Base-by-base conservation (phyloP, 2,888 invertebrate species). In the Drosophila eohydei region DNA sequence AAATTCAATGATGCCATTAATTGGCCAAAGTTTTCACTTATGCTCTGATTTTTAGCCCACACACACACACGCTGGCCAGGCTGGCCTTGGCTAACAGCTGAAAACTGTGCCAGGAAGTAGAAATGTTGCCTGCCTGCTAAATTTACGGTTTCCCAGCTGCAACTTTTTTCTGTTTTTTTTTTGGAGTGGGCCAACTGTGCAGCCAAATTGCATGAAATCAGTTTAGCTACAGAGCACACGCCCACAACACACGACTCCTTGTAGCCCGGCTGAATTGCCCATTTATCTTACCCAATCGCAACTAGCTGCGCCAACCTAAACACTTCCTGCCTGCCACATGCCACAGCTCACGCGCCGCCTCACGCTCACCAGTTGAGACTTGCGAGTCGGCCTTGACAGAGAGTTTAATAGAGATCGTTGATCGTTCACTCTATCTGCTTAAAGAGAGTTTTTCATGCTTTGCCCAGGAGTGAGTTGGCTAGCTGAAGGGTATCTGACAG, bases 1-100 rank as follows among this genome's bases (percentile, higher is more conserved):
- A 90, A 89, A 88, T 90, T 90, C 90, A 86, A 90, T 90, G 87
- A 90, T 90, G 88, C 89, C 88, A 90, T 88, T 88, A 88, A 88
- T 88, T 88, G 87, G 89, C 90, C 90, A 90, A 84, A 88, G 87
- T 88, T 88, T 86, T 90, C 90, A 90, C 89, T 89, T 86, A 89
- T 88, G 86, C 71, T 88, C 89, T 83, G 89, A 89, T 89, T 84
- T 84, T 88, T 81, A 71, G 75, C 78, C 58, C 41, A 60, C 28
- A 50, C 66, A 55, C 44, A 60, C 59, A 52, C 32, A 51, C 21
- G 21, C 21, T 21, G 21, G 21, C 21, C 21, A 21, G 21, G 1
- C 21, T 44, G 74, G 80, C 83, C 77, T 80, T 78, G 80, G 82
- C 66, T 76, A 74, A 52, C 67, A 71, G 74, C 64, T 36, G 64